Evolutionary conservation across 2,888 invertebrate genomes (phyloP), one percentile per base, ranked within the genome.

Genomic region (Rhagonycha lutea): DNA sequence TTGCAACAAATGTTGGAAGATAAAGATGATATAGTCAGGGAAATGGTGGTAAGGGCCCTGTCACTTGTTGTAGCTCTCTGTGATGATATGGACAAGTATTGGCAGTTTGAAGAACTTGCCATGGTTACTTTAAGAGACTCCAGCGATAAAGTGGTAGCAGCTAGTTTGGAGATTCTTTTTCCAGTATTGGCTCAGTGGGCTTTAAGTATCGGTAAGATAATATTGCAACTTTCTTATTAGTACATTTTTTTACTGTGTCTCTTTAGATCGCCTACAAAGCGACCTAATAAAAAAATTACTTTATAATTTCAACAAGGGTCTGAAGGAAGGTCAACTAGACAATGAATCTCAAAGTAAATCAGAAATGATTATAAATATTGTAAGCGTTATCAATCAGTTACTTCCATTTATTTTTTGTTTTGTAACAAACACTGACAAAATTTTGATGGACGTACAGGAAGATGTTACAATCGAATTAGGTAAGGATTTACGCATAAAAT

Each of bases 1-100:
- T 86, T 94, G 60, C 92, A 93, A 82, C 94, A 94, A 87, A 91
- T 94, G 91, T 85, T 93, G 73, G 93, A 93, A 80, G 94, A 94
- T 82, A 90, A 91, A 80, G 91, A 92, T 79, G 90, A 91, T 24
- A 83, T 86, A 68, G 92, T 94, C 2, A 86, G 93, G 78, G 90
- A 89, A 77, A 90, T 91, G n/a, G 91, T 91, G 8, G 89, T 93
- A 4, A 89, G 89, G 80, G 92, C 92, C 83, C 86, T 94, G 28
- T 90, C 92, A 0, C 85, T 92, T 7, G 87, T 93, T 28, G 88
- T 91, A 65, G 90, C 91, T n/a, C 89, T 91, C 73, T 91, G 93
- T 85, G 90, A 91, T 81, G 92, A 93, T 86, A 84, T 87, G 24
- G 92, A 93, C 83, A 94, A 93, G 86, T 93, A 92, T 84, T 86